A percentile compares a stretch with the other conserved stretches of the same genome.
Evolutionary conservation across 2,113 vertebrate species (phyloP).

Genomic region (Callithrix jacchus): DNA sequence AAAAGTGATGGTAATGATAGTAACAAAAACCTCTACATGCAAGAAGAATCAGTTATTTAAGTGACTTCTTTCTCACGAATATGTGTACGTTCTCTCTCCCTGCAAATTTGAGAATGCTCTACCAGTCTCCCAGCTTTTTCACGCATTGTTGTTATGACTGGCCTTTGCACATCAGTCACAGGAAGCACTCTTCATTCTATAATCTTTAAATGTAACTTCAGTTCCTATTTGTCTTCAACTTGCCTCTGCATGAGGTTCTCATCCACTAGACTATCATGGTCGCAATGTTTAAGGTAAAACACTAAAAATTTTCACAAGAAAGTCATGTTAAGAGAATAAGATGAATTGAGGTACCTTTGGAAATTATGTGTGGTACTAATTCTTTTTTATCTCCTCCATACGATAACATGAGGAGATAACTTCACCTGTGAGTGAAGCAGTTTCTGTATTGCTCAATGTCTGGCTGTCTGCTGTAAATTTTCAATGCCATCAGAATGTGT

Average conservation of each 20-base stretch:
- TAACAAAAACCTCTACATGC: not conserved
- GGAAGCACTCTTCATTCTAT: not conserved
- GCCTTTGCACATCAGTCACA: not conserved
- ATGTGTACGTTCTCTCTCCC: not conserved
- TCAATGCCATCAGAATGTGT: not conserved
- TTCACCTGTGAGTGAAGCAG: not conserved
- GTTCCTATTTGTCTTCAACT: not conserved
- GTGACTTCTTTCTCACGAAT: not conserved
- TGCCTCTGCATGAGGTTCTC: not conserved
- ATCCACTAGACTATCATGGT: fast-evolving
- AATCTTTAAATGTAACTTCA: not conserved
- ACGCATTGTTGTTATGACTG: not conserved
- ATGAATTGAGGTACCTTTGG: not conserved
- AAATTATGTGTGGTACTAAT: not conserved
- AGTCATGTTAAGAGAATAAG: not conserved
- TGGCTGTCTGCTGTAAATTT: not conserved
- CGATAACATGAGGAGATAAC: too few species aligned
- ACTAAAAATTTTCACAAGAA: not conserved
- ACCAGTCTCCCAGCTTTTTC: not conserved
- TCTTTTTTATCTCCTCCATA: not conserved
- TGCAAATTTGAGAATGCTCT: not conserved
- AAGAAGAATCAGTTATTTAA: not conserved
- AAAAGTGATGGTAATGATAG: not conserved
- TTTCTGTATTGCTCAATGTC: not conserved
- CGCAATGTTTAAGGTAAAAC: not conserved